Conservation (phyloP, 2,113 vertebrate genomes). For the Bujurquina vittata region DNA sequence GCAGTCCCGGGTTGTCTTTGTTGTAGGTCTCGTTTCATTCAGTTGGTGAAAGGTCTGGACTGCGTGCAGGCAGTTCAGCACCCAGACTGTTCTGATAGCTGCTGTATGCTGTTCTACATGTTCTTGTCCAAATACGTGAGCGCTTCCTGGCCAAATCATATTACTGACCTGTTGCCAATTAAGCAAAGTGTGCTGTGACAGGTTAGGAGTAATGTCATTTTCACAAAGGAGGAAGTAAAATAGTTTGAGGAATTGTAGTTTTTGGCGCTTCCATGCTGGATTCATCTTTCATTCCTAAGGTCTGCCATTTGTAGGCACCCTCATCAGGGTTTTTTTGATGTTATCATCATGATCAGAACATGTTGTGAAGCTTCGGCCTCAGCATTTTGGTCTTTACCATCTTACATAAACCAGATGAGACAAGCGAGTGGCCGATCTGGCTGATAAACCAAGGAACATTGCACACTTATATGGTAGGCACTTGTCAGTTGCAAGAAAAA, state of each 20-base stretch:
- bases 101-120: fast-evolving
- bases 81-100: neutral
- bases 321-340: neutral
- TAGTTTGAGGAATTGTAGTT: neutral
- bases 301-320: neutral
- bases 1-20: no score
- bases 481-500: neutral
- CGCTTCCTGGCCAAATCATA: no score
- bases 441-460: neutral
- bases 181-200: no score
- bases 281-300: neutral
- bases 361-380: neutral
- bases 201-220: no score
- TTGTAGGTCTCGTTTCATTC: no score
- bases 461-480: neutral
- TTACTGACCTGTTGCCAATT: no score
- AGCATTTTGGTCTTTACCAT: neutral
- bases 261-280: neutral
- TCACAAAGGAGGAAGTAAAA: no score
- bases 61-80: no score
- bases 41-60: no score
- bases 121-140: no score
- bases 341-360: neutral
- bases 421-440: neutral
- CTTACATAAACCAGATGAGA: neutral